Evolutionary conservation across 2,888 invertebrate species (phyloP), one percentile per base, ranked within the genome.

Genomic region (Acheta domesticus): DNA sequence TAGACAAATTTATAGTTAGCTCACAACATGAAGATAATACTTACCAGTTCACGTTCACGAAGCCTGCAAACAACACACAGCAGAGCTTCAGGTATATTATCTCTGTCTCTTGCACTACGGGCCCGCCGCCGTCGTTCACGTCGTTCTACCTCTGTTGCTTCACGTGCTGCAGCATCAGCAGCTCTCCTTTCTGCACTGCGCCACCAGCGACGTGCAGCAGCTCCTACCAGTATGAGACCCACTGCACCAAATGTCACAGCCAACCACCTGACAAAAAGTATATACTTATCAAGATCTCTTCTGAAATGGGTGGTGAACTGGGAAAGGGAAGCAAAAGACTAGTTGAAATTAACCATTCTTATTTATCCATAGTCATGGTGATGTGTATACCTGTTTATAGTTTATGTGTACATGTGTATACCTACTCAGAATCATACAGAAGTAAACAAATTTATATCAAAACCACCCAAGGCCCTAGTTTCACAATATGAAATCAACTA

Each of bases 1-100:
- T 1, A 36, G 36, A 8, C 62, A 62, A 62, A 14, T 62, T 62
- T 62, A 62, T 62, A 8, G 0, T 36, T 36, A 62, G n/a, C 14
- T 16, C 62, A 62, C 62, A 62, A 4, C 14, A 0, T 36, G 62
- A 62, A 19, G 62, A 62, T 62, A 62, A 62, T 12, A 62, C 62
- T 62, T n/a, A 62, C 62, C 62, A 62, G n/a, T n/a, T 62, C 62
- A 14, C 62, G 14, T n/a, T 62, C 62, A 19, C 62, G 62, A 80
- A 90, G 91, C 73, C 93, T 89, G 86, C 97, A 97, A n/a, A 96
- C 93, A 36, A 96, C 94, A 85, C 96, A 97, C 14, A 92, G 87
- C 84, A 92, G 93, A 86, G 90, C 90, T 49, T 90, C 92, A 82
- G 82, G 77, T 1, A 79, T 74, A 21, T 83, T 62, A 19, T 62